These are phyloP conservation scores for Microplitis deprimator DNA, from an alignment of 2,888 invertebrate genomes.

Conservation along the genomic window DNA sequence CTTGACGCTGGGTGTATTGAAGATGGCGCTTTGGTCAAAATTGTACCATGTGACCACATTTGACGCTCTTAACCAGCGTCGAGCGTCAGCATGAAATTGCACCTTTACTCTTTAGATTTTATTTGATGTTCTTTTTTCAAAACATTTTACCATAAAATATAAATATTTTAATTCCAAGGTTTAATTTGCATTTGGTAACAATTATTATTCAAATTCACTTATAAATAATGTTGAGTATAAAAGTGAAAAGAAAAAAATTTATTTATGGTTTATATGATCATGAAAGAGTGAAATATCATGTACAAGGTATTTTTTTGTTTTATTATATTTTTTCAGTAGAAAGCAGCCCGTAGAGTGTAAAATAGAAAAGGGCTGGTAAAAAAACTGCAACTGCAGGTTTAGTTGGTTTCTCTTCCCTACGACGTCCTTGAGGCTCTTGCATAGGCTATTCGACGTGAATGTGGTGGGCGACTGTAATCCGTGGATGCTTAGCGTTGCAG, in stretches of 20 bases:
- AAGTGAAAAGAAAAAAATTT: not conserved
- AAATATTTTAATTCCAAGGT: too few relatives aligned
- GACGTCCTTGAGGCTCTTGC: not conserved
- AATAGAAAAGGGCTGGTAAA: not conserved
- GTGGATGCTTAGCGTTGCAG: constrained; percentile 47
- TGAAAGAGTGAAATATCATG: not conserved
- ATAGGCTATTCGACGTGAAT: constrained; percentile 26
- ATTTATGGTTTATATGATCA: not conserved
- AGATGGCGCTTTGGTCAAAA: too few relatives aligned
- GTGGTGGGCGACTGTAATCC: constrained; percentile 41
- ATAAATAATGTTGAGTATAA: not conserved
- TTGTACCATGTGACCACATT: too few relatives aligned
- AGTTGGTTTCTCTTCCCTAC: not conserved
- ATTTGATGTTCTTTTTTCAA: too few relatives aligned
- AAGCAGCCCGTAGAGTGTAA: constrained; percentile 6
- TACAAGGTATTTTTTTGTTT: not conserved
- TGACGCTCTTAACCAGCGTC: too few relatives aligned
- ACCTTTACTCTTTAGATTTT: too few relatives aligned
- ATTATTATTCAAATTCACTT: too few relatives aligned
- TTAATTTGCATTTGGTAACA: too few relatives aligned
- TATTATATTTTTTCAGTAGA: not conserved
- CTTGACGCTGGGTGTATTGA: too few relatives aligned
- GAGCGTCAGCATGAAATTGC: too few relatives aligned
- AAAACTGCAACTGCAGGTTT: constrained; percentile 13
- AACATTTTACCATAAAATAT: too few relatives aligned